Conservation (phyloP, 2,888 invertebrate genomes). For the Drosophila parthenogenetica region DNA sequence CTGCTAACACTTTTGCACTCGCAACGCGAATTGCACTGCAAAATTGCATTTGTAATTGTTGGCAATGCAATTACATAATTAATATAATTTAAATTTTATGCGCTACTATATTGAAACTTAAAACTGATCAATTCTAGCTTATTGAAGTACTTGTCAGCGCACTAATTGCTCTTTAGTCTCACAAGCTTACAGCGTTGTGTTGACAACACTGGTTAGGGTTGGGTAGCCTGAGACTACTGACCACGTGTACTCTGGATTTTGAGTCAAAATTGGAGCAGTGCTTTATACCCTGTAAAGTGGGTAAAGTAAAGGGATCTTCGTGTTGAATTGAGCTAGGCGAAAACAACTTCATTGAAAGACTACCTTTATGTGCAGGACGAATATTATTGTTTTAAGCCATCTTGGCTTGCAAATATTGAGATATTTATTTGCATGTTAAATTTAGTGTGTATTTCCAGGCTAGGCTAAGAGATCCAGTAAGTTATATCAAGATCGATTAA, state of each 20-base stretch:
- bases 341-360: too few species aligned
- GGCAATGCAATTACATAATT: constrained; percentile 24
- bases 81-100: background rate
- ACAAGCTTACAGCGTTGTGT: constrained; percentile 43
- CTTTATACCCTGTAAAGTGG: background rate
- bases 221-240: constrained; percentile 14
- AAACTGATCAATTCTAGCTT: constrained; percentile 16
- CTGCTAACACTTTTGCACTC: constrained; percentile 57
- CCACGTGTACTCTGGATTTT: constrained; percentile 41
- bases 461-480: too few species aligned
- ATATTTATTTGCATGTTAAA: too few species aligned
- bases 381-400: too few species aligned
- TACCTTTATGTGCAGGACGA: too few species aligned
- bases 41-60: constrained; percentile 27
- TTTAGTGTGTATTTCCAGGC: too few species aligned
- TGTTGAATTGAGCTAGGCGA: too few species aligned
- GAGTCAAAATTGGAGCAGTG: constrained; percentile 38
- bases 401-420: too few species aligned
- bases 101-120: background rate
- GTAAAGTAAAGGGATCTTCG: background rate
- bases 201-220: constrained; percentile 52
- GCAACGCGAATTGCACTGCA: constrained; percentile 40
- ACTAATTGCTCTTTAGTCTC: constrained; percentile 64
- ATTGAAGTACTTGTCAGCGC: constrained; percentile 29
- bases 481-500: too few species aligned